Conservation (phyloP, 2,797 vertebrate species). For the Loris lydekkerianus region DNA sequence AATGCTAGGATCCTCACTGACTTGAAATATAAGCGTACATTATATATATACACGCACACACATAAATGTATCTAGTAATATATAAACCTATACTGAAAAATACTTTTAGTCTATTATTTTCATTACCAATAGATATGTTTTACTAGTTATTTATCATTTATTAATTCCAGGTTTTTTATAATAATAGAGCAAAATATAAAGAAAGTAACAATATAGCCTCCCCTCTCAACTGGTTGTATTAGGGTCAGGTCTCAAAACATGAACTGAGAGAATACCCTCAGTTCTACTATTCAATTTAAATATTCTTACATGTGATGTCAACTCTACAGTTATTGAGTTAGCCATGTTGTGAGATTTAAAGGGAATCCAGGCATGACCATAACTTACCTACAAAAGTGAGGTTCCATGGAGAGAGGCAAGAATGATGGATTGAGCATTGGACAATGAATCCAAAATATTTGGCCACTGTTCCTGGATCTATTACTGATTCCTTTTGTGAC, state of each 20-base stretch:
- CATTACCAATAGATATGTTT: not conserved
- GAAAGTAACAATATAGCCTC: not conserved
- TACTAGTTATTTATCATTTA: not conserved
- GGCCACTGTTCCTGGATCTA: constrained; percentile 72
- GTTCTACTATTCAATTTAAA: not conserved
- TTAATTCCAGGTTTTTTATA: not conserved
- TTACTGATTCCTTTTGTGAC: constrained; percentile 64
- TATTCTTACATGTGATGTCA: not conserved
- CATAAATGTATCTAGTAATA: too few species aligned
- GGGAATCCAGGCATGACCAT: not conserved
- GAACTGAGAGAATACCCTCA: not conserved
- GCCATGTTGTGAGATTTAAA: not conserved
- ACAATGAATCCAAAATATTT: constrained; percentile 76
- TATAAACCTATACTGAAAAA: not conserved
- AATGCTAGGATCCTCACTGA: not conserved
- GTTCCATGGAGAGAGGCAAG: constrained; percentile 17
- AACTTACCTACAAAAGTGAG: not conserved
- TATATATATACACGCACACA: not conserved
- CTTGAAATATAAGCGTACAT: not conserved
- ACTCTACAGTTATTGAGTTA: not conserved
- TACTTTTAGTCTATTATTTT: not conserved
- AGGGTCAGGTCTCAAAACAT: not conserved
- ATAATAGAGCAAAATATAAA: not conserved
- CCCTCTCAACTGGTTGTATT: not conserved
- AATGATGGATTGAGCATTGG: constrained; percentile 79